Evolutionary conservation across 2,888 invertebrate species (phyloP).

Genomic region (Drosophila buzzatii): DNA sequence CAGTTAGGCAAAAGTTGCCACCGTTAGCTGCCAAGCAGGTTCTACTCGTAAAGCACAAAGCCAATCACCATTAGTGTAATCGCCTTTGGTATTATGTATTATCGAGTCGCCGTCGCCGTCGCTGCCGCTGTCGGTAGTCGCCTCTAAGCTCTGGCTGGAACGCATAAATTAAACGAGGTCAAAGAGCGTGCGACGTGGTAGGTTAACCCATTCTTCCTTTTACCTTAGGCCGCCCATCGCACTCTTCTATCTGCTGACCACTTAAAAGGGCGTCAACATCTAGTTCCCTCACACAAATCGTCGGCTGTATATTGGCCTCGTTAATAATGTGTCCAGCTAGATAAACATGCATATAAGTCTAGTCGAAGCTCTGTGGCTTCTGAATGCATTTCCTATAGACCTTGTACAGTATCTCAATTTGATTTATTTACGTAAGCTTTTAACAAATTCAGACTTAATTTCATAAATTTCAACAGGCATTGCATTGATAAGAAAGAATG

Average conservation of each 20-base stretch:
- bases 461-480: background rate
- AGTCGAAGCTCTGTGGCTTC: background rate
- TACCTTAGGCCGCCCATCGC: background rate
- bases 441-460: background rate
- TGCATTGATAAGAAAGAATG: background rate
- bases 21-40: conserved; percentile 60
- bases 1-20: conserved; percentile 73
- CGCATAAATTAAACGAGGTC: conserved; percentile 75
- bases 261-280: conserved; percentile 63
- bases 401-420: background rate
- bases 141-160: conserved; percentile 33
- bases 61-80: conserved; percentile 81
- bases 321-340: conserved; percentile 49
- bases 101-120: conserved; percentile 51
- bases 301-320: conserved; percentile 61
- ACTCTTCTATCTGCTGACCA: conserved; percentile 28
- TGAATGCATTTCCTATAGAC: background rate
- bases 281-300: conserved; percentile 46
- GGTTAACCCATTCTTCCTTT: conserved; percentile 16
- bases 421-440: background rate
- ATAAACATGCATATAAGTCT: conserved; percentile 3
- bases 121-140: conserved; percentile 10
- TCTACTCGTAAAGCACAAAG: conserved; percentile 69
- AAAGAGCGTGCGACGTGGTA: conserved; percentile 51
- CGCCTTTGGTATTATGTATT: conserved; percentile 77